Conservation (phyloP, 2,113 vertebrate genomes). For the Brachypodius melanocephalos region DNA sequence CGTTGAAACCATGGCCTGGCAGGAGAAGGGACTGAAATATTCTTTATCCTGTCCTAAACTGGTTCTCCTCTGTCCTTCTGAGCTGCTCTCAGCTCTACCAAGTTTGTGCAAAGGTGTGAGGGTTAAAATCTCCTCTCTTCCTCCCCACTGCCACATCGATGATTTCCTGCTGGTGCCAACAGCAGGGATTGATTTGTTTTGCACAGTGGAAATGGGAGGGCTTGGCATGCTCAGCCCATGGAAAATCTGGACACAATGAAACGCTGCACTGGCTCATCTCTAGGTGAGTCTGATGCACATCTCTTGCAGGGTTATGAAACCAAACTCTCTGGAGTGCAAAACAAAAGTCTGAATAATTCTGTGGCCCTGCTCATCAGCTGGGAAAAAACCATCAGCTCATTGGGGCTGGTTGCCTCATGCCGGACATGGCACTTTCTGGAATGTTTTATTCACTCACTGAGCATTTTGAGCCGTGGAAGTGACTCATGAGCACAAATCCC, state of each 20-base stretch:
- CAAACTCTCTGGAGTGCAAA: background rate
- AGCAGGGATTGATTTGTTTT: background rate
- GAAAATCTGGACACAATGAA: background rate
- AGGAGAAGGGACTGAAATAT: background rate
- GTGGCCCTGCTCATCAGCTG: background rate
- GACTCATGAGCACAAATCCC: constrained; percentile 37
- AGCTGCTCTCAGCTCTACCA: background rate
- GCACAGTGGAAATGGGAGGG: background rate
- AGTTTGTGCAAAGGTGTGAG: background rate
- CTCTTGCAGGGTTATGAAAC: constrained; percentile 1
- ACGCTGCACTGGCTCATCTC: background rate
- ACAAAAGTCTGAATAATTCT: background rate
- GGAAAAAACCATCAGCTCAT: background rate
- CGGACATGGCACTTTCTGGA: background rate
- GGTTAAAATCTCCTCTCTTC: background rate
- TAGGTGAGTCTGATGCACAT: constrained; percentile 11
- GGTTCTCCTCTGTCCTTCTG: background rate
- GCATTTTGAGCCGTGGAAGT: constrained; percentile 33
- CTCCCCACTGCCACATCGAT: background rate
- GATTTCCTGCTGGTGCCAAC: background rate
- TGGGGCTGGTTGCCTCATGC: background rate
- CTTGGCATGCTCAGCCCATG: background rate
- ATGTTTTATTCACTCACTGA: constrained; percentile 46
- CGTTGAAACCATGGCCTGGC: accelerated
- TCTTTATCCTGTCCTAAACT: background rate